Base-by-base conservation (phyloP, 2,888 invertebrate species). In the Agrochola lychnidis region DNA sequence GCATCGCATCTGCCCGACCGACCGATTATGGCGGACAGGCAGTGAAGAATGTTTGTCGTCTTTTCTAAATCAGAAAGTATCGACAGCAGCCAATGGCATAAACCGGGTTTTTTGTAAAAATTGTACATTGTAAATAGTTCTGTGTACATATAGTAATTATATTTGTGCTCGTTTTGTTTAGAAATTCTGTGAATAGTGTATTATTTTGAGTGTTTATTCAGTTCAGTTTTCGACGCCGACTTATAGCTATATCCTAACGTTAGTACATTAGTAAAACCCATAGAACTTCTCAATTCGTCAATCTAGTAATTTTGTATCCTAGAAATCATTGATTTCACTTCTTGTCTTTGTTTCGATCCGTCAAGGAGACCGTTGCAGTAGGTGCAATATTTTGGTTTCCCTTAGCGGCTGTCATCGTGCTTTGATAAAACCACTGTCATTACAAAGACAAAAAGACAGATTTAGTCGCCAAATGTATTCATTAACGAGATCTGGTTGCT, bases 141-240 rank as follows among this genome's bases (percentile, higher is more conserved):
- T 94, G 97, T 97, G 97, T 97, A 97, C 97, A 97, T 97, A 97
- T 97, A 97, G 97, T 97, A 97, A 96, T 97, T 97, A 97, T 97
- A 97, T 97, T 97, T 97, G 96, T 97, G 97, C 95, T 94, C 93
- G 97, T 97, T 97, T 96, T 97, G 97, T 97, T 97, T 95, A 94
- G 94, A 94, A 95, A 93, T 96, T 97, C 97, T 97, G 97, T 97
- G 97, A 97, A 97, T 97, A 96, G 96, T 97, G 96, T 96, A 95
- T 94, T 94, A 95, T 94, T 97, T 97, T 97, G 96, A 96, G 97
- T 97, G 96, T 96, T 96, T 95, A 95, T 95, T 97, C 96, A 94
- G 95, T 97, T 96, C 95, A 97, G 96, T 97, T 97, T 96, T 96
- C 96, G 97, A 97, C 97, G 97, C 97, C 97, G 97, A 97, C 96